Evolutionary conservation across 53 echinoderm and acorn worm genomes (phyloP).

Genomic region (Echinarachnius parma): DNA sequence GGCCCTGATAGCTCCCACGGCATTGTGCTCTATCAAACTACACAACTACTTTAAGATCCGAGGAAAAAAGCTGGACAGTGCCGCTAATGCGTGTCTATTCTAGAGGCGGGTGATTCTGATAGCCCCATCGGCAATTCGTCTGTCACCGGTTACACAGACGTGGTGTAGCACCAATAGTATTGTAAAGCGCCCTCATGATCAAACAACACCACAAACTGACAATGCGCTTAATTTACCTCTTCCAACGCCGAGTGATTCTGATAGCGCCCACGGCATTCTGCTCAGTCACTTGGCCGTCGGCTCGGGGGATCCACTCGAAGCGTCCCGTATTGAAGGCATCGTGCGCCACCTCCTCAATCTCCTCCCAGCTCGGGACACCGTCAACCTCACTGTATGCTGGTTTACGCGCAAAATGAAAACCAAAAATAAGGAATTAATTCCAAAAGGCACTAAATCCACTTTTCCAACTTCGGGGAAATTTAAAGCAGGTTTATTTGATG

Average conservation of each 20-base stretch:
- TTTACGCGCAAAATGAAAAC: not conserved
- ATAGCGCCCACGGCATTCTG: conserved; percentile 78
- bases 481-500: too few relatives aligned
- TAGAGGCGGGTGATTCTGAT: too few relatives aligned
- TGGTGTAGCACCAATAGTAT: too few relatives aligned
- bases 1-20: too few relatives aligned
- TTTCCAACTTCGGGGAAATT: too few relatives aligned
- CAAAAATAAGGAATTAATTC: not conserved
- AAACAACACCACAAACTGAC: not conserved
- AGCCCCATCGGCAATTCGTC: too few relatives aligned
- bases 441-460: too few relatives aligned
- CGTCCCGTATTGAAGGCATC: conserved; percentile 72
- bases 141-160: too few relatives aligned
- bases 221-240: conserved; percentile 74
- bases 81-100: too few relatives aligned
- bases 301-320: conserved; percentile 63
- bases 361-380: conserved; percentile 66
- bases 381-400: conserved; percentile 61
- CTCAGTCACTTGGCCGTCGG: conserved; percentile 52
- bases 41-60: too few relatives aligned
- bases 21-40: too few relatives aligned
- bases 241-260: conserved; percentile 70
- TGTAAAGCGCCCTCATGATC: not conserved
- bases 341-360: conserved; percentile 65
- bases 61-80: too few relatives aligned